Percentiles rank a stretch among this genome's conserved stretches.
Evolutionary conservation across 92 coral and sea anemone genomes (phyloP).

Genomic region (Phenganax subtilis): DNA sequence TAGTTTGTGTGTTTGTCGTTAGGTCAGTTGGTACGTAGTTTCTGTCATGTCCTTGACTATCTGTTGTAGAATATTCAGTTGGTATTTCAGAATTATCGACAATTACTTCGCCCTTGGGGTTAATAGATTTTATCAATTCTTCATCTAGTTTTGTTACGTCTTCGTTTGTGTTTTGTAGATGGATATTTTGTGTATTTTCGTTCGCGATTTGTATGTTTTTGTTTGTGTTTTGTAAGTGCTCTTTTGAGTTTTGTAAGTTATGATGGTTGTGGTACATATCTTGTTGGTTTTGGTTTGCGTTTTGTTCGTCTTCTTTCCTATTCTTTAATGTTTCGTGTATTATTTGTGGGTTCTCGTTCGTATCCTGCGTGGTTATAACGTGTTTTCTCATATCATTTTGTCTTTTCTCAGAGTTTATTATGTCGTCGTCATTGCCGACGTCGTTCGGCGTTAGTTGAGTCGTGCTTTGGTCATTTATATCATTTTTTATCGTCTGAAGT

Average conservation of each 20-base stretch:
- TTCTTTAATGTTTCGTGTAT: too few species aligned
- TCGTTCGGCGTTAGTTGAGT: conserved; percentile 2
- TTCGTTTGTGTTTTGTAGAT: too few species aligned
- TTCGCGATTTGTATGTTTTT: neutral
- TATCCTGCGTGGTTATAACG: too few species aligned
- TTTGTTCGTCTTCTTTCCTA: conserved; percentile 11
- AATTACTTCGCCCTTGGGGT: conserved; percentile 28
- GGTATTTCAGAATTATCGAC: neutral
- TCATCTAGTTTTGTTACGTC: conserved; percentile 8
- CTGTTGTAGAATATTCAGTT: conserved; percentile 9
- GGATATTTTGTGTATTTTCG: neutral
- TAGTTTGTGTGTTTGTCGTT: conserved; percentile 5
- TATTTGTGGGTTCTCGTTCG: too few species aligned
- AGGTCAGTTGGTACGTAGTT: conserved; percentile 6
- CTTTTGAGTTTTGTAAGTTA: too few species aligned
- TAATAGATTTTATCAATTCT: neutral
- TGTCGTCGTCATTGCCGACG: conserved; percentile 10
- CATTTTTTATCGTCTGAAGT: neutral
- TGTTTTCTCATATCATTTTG: too few species aligned
- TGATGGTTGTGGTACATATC: too few species aligned
- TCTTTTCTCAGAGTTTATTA: too few species aligned
- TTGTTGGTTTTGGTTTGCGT: neutral
- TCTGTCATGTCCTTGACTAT: neutral
- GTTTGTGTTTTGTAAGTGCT: neutral
- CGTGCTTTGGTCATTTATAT: neutral